Conservation (phyloP, 2,797 vertebrate genomes). For the Etheostoma perlongum region DNA sequence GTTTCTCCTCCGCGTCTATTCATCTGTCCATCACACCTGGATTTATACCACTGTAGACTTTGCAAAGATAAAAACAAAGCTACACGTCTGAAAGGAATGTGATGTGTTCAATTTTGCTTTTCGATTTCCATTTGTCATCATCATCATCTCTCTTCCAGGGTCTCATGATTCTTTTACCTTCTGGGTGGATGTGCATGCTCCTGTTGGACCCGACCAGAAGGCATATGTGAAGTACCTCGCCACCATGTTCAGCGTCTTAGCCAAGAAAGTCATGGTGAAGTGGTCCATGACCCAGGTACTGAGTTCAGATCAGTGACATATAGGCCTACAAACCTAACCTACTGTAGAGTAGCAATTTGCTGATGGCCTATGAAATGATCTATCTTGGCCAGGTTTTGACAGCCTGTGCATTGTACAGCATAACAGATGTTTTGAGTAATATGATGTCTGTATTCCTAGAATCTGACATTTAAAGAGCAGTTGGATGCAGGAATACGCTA, state of each 20-base stretch:
- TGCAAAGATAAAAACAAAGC: neutral
- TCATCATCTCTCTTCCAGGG: conserved; percentile 77
- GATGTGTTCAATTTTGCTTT: neutral
- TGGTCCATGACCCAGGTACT: conserved; percentile 96
- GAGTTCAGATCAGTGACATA: neutral
- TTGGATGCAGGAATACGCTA: conserved; percentile 96
- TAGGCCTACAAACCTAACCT: neutral
- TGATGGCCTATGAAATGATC: neutral
- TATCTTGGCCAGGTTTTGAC: neutral
- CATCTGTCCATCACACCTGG: neutral
- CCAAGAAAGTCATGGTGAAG: conserved; percentile 97
- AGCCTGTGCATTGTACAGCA: neutral
- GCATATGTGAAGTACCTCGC: conserved; percentile 91
- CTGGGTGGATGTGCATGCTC: conserved; percentile 97
- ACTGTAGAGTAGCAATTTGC: neutral
- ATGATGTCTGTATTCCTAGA: conserved; percentile 62
- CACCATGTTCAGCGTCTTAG: conserved; percentile 89
- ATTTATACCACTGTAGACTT: neutral
- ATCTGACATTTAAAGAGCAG: conserved; percentile 95
- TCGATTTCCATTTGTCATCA: neutral
- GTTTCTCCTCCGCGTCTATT: neutral
- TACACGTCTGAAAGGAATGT: neutral
- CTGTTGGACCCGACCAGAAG: conserved; percentile 96
- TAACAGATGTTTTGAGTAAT: neutral
- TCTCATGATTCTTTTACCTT: conserved; percentile 98